These are phyloP conservation scores for Meleagris gallopavo DNA, from an alignment of 2,113 vertebrate species.

Conservation along the genomic window DNA sequence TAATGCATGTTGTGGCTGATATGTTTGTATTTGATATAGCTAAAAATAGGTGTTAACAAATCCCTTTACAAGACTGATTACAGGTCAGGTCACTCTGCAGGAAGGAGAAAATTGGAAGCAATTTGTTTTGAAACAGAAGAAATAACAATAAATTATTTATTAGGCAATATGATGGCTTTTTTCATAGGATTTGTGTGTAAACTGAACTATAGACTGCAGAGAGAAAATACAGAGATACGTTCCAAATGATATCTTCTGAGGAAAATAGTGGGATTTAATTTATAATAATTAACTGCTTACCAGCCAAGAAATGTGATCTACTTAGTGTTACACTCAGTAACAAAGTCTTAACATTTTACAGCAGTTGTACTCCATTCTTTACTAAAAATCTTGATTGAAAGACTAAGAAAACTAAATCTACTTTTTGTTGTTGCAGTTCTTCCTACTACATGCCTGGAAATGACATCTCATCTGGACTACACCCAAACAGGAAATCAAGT, in stretches of 20 bases:
- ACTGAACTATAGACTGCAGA: not conserved
- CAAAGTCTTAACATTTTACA: not conserved
- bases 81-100: not conserved
- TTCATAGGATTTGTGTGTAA: too few relatives aligned
- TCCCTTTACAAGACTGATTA: not conserved
- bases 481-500: not conserved
- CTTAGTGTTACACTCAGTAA: not conserved
- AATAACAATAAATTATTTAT: conserved; percentile 33
- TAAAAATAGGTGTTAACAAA: conserved; percentile 1
- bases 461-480: rapidly evolving
- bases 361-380: not conserved
- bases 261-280: not conserved
- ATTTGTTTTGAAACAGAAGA: not conserved
- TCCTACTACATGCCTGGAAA: not conserved
- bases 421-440: not conserved
- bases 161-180: not conserved
- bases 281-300: not conserved
- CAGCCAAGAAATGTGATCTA: not conserved
- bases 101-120: not conserved
- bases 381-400: not conserved
- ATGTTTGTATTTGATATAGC: not conserved
- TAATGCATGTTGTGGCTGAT: not conserved
- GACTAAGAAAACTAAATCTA: not conserved
- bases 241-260: not conserved
- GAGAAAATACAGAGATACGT: not conserved